Conservation (phyloP, 2,113 vertebrate species). For the Microcebus murinus region DNA sequence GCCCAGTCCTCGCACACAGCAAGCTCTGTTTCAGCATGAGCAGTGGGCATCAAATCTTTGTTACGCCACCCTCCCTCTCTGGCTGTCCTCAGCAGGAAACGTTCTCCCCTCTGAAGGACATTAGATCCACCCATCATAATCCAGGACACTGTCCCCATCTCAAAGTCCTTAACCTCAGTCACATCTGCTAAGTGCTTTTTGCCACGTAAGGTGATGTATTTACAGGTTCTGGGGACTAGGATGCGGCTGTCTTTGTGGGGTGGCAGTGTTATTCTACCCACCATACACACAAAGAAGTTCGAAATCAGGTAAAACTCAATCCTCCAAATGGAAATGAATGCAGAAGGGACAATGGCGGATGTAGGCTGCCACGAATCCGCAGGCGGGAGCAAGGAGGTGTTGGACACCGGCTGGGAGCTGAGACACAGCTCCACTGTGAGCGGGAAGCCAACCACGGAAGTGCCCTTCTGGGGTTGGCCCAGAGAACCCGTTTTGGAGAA, state of each 20-base stretch:
- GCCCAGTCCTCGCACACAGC: not conserved
- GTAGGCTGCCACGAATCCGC: not conserved
- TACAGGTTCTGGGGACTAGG: not conserved
- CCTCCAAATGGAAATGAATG: not conserved
- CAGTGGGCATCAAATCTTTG: not conserved
- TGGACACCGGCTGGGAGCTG: not conserved
- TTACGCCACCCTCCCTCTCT: not conserved
- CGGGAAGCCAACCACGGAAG: not conserved
- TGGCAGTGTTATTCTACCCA: not conserved
- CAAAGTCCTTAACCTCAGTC: not conserved
- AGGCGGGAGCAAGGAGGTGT: not conserved
- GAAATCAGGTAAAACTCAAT: not conserved
- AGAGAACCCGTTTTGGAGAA: not conserved
- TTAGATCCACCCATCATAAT: not conserved
- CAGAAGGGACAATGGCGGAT: not conserved
- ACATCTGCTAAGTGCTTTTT: not conserved
- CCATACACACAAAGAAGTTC: not conserved
- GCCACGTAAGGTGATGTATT: not conserved
- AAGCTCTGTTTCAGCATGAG: not conserved
- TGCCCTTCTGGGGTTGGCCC: not conserved
- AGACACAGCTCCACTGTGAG: not conserved
- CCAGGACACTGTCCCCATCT: not conserved
- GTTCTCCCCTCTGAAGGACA: not conserved
- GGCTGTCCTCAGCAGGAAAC: not conserved
- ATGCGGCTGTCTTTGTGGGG: not conserved